These are phyloP conservation scores for Danionella dracula DNA, from an alignment of 2,797 vertebrate genomes.

Conservation along the genomic window DNA sequence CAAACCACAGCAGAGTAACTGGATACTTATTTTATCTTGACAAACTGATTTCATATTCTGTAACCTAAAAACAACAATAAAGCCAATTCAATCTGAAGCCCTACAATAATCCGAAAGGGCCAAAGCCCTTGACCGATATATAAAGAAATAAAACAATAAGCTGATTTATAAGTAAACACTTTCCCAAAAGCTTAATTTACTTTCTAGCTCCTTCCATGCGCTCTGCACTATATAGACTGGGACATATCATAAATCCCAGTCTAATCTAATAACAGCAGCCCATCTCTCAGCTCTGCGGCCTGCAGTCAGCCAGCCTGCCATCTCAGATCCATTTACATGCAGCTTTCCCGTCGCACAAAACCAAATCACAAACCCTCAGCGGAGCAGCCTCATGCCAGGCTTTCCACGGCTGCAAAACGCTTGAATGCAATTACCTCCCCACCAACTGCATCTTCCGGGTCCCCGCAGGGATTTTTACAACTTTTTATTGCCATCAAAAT, in stretches of 20 bases:
- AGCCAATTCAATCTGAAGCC: background rate
- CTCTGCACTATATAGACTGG: conserved; percentile 40
- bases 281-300: conserved; percentile 75
- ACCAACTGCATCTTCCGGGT: conserved; percentile 80
- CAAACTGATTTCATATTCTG: too few species aligned
- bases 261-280: conserved; percentile 80
- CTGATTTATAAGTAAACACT: conserved; percentile 19
- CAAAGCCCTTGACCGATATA: conserved; percentile 5
- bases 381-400: conserved; percentile 70
- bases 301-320: conserved; percentile 72
- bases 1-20: too few species aligned
- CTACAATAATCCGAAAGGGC: conserved; percentile 4
- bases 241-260: conserved; percentile 69
- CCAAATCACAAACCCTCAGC: conserved; percentile 77
- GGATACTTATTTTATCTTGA: too few species aligned
- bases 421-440: conserved; percentile 85
- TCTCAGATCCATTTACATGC: conserved; percentile 83
- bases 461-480: conserved; percentile 78
- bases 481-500: conserved; percentile 81
- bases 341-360: conserved; percentile 73
- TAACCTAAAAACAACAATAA: background rate
- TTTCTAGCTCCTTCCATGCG: conserved; percentile 59
- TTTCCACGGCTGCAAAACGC: conserved; percentile 63
- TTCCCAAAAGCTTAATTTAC: conserved; percentile 52
- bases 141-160: conserved; percentile 14